Base-by-base conservation (phyloP, 2,797 vertebrate genomes). In the Galaxias olidus region DNA sequence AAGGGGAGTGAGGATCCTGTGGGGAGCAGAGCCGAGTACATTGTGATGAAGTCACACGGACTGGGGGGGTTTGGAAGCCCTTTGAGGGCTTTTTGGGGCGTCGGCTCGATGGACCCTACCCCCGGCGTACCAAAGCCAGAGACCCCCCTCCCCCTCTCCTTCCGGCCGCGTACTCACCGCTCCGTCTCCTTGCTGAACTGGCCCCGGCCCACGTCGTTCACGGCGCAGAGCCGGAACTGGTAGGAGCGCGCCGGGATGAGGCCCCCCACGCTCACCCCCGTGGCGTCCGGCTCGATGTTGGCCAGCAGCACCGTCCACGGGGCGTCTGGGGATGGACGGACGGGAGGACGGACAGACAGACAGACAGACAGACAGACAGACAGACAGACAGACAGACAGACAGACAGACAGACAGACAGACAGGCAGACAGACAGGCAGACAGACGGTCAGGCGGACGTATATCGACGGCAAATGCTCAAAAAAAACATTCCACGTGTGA, bases 151-250 rank as follows among this genome's bases (percentile, higher is more conserved):
- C 30, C 30, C 30, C 2, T 6, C 30, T 3, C 30, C 30, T 6
- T 6, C 30, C 30, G 3, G 3, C 30, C 30, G 3, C 30, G 30
- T 30, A 48, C 93, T 91, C 78, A 98, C 97, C 97, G 93, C 72
- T 96, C 94, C 0, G 96, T 98, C 87, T 98, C 96, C 84, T 94
- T 96, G 93, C 97, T 98, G 90, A 98, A 96, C 82, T 98, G 97
- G 1, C 97, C 95, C 75, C 93, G 93, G 71, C 97, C 97, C 79
- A 99, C 97, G 0, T 99, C 96, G 0, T 99, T 99, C 66, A 96
- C 91, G 0, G 97, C 97, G 0, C 96, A 98, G 62, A 98, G 93
- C 49, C 95, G 95, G 88, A 99, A 98, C 87, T 98, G 96, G 82
- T 98, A 98, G n/a, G 96, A 98, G 8, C 97, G 95, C 0, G 97